These are phyloP conservation scores for Notolepis coatsorum DNA, from an alignment of 2,797 vertebrate genomes.

Conservation along the genomic window DNA sequence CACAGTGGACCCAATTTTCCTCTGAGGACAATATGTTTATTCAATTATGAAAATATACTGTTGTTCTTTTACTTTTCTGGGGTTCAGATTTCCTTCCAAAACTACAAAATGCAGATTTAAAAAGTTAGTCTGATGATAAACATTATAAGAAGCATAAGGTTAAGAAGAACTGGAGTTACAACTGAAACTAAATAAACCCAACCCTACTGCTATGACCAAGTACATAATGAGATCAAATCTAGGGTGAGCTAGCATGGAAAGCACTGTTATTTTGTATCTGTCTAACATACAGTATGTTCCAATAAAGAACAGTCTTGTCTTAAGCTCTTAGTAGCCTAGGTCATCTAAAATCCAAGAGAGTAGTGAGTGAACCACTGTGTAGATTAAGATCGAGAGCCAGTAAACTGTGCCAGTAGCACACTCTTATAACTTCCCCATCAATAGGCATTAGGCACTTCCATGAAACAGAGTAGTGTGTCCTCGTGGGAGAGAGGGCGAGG, in stretches of 20 bases:
- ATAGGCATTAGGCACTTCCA: neutral
- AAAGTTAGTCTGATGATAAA: too few relatives aligned
- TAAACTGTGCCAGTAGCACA: neutral
- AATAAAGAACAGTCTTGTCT: neutral
- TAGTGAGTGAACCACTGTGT: conserved; percentile 1
- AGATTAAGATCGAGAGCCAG: neutral
- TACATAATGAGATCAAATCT: neutral
- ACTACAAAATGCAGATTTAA: too few relatives aligned
- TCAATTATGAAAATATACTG: too few relatives aligned
- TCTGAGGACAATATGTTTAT: too few relatives aligned
- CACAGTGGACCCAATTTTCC: too few relatives aligned
- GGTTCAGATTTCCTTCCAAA: too few relatives aligned
- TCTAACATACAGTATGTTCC: neutral
- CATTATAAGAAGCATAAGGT: too few relatives aligned
- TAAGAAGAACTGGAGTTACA: too few relatives aligned
- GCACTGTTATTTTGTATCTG: neutral
- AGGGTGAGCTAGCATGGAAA: neutral
- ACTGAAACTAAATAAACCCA: too few relatives aligned
- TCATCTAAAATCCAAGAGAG: neutral
- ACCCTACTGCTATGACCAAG: too few relatives aligned
- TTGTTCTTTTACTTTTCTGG: too few relatives aligned
- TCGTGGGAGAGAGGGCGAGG: conserved; percentile 9
- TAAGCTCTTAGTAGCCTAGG: neutral
- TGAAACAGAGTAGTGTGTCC: neutral
- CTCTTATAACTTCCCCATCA: neutral